A percentile compares a stretch with the other conserved stretches of the same genome.
phyloP scores from a whole-genome alignment of 2,888 invertebrate species.

The Platycnemis pennipes region DNA sequence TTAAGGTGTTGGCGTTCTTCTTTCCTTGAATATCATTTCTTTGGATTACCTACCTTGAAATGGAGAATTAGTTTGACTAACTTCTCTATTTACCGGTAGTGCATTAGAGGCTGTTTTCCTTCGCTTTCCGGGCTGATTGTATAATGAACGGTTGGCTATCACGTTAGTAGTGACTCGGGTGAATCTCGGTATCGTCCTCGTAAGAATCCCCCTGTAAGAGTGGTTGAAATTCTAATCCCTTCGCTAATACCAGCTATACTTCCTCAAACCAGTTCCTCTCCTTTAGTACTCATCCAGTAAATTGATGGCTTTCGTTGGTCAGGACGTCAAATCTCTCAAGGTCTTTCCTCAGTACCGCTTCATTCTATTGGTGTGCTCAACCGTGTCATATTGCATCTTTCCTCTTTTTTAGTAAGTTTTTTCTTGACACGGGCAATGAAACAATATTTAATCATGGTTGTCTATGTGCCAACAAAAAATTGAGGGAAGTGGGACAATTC shows the following conservation, averaged over 20 bases:
- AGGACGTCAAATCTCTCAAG: background rate
- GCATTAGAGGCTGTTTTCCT: background rate
- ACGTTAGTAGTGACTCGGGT: background rate
- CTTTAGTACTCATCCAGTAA: background rate
- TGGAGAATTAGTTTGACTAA: too few relatives aligned
- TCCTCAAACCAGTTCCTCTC: constrained; percentile 15
- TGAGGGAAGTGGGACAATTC: background rate
- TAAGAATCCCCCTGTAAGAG: background rate
- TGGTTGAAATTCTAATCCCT: background rate
- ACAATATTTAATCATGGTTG: background rate
- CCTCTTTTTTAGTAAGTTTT: background rate
- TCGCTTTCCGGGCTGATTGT: background rate
- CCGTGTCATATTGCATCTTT: background rate
- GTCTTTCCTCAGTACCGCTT: background rate
- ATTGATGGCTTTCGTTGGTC: background rate
- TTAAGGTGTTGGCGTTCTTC: too few relatives aligned
- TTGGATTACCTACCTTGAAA: too few relatives aligned
- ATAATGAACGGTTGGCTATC: background rate
- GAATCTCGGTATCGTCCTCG: background rate
- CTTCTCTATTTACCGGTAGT: too few relatives aligned
- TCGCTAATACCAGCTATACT: background rate
- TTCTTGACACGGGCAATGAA: background rate
- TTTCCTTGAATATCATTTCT: too few relatives aligned
- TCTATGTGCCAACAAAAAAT: background rate
- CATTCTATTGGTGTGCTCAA: background rate